A percentile compares a stretch with the other conserved stretches of the same genome.
These are phyloP conservation scores for Rhynchophorus ferrugineus DNA, from an alignment of 1,140 invertebrate genomes.

Conservation along the genomic window DNA sequence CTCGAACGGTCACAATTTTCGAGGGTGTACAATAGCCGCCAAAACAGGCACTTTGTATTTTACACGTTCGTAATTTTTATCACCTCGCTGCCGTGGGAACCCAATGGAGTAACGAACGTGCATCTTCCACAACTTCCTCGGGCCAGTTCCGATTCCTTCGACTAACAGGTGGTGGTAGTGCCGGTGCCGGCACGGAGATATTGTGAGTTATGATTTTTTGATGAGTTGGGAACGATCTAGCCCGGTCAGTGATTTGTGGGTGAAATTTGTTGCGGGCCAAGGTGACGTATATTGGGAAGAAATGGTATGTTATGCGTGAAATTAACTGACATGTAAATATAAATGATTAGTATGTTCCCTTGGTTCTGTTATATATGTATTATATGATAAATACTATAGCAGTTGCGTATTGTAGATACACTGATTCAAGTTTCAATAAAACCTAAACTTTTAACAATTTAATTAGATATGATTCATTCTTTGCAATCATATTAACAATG, in stretches of 20 bases:
- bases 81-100: slow-evolving; percentile 19
- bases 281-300: too few relatives aligned
- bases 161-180: slow-evolving; percentile 18
- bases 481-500: too few relatives aligned
- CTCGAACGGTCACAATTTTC: slow-evolving; percentile 12
- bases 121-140: slow-evolving; percentile 14
- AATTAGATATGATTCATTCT: too few relatives aligned
- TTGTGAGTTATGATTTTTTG: slow-evolving; percentile 16
- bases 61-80: slow-evolving; percentile 19
- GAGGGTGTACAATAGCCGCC: slow-evolving; percentile 6
- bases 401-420: too few relatives aligned
- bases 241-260: background rate
- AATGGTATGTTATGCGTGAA: too few relatives aligned
- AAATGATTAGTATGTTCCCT: too few relatives aligned
- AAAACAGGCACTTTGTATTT: background rate
- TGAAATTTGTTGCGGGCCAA: too few relatives aligned
- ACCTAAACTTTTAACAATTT: too few relatives aligned
- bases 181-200: background rate
- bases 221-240: slow-evolving; percentile 8
- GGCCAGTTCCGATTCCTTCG: slow-evolving; percentile 19
- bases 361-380: too few relatives aligned
- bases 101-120: slow-evolving; percentile 1
- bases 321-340: too few relatives aligned
- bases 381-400: too few relatives aligned
- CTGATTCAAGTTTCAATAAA: too few relatives aligned